Conservation (phyloP, 2,113 vertebrate genomes). For the Callaeas wilsoni region DNA sequence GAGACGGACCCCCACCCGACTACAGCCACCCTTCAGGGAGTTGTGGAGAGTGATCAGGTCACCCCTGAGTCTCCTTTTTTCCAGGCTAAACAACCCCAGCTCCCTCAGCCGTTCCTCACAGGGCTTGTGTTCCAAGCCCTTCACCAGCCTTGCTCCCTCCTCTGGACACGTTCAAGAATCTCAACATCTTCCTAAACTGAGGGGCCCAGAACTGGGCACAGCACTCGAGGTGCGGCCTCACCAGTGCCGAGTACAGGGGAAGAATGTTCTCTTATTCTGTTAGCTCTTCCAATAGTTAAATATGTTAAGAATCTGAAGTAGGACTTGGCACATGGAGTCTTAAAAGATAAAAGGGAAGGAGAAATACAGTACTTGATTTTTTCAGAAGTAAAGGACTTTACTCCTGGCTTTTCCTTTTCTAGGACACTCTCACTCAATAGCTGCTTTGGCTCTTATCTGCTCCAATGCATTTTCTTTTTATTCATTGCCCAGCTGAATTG, state of each 20-base stretch:
- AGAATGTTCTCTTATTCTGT: neutral
- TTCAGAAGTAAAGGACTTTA: neutral
- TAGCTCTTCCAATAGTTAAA: neutral
- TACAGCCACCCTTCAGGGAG: too few relatives aligned
- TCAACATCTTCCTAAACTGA: neutral
- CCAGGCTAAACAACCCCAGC: too few relatives aligned
- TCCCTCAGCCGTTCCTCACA: too few relatives aligned
- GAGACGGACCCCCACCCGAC: too few relatives aligned
- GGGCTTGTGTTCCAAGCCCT: too few relatives aligned
- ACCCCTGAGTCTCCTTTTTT: too few relatives aligned
- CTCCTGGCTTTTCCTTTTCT: neutral
- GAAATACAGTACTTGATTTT: neutral
- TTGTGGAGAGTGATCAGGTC: too few relatives aligned
- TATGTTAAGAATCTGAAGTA: neutral
- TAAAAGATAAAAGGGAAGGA: neutral
- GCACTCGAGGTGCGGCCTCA: rapidly evolving
- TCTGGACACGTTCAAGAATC: too few relatives aligned
- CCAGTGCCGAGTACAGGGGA: rapidly evolving
- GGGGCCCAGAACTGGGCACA: neutral
- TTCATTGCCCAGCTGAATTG: neutral
- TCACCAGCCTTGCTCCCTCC: too few relatives aligned
- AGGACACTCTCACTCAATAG: neutral
- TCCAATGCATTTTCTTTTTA: neutral
- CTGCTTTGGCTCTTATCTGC: neutral
- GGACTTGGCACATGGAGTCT: neutral